Evolutionary conservation across 2,888 invertebrate genomes (phyloP), one percentile per base, ranked within the genome.

Genomic region (Xanthorhoe designata): DNA sequence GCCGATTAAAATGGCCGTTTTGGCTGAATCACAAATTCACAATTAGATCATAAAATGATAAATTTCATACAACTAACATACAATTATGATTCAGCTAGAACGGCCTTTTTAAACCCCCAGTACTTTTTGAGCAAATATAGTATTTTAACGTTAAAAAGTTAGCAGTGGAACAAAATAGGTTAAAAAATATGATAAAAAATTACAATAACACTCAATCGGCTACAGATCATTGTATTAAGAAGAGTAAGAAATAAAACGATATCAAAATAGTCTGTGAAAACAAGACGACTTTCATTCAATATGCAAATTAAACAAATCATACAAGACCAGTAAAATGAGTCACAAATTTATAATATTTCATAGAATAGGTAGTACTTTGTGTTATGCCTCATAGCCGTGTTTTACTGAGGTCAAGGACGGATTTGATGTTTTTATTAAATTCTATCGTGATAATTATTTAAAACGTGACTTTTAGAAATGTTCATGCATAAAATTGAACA

Each of bases 381-480:
- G 51, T 35, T 17, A 51, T 54, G 59, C 59, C 50, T 54, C 49
- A 54, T 32, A 7, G 13, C 24, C 15, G 42, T 24, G 57, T 49
- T 58, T 55, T 35, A 52, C 67, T 47, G 24, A 63, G 63, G 60
- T 60, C 66, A 66, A 66, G 66, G 66, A 59, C 62, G 17, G 58
- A 42, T 32, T 61, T 53, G 7, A 50, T 54, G 45, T 58, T 62
- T 62, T 62, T 50, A 61, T 66, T 52, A 15, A 52, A 53, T 58
- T 53, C 62, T 38, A 66, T 47, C 17, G 57, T 38, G n/a, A 56
- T 54, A 47, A 50, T 54, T 38, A 38, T 53, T 42, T 45, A 24
- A 62, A 66, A 59, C 62, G 54, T 64, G 59, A 64, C 55, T 67
- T 63, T 66, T 53, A 42, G 0, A 54, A 66, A 61, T 53, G 61